phyloP scores from a whole-genome alignment of 2,113 vertebrate genomes.

The Equus quagga region DNA sequence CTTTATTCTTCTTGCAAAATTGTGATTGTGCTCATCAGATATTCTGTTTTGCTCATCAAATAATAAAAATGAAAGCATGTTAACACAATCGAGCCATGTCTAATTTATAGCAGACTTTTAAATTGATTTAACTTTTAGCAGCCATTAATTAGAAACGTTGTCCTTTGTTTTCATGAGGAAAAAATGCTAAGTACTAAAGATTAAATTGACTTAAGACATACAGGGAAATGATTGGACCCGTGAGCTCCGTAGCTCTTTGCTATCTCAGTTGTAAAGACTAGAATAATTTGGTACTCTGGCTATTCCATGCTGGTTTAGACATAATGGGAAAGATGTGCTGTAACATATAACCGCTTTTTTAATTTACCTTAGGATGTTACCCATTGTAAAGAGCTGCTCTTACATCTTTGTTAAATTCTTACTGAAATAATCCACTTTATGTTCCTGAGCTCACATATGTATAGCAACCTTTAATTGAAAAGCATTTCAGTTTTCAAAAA shows the following conservation, averaged over 20 bases:
- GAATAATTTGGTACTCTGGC: neutral
- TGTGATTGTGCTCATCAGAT: neutral
- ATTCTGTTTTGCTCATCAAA: neutral
- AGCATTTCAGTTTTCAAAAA: constrained; percentile 40
- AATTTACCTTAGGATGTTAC: neutral
- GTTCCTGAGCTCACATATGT: neutral
- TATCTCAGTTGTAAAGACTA: neutral
- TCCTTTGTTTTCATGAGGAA: neutral
- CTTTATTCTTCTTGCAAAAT: neutral
- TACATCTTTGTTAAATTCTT: constrained; percentile 33
- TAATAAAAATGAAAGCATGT: neutral
- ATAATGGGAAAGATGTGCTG: neutral
- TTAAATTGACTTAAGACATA: neutral
- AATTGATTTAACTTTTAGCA: neutral
- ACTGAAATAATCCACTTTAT: constrained; percentile 58
- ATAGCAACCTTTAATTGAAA: constrained; percentile 5
- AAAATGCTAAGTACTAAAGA: neutral
- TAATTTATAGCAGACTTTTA: constrained; percentile 3
- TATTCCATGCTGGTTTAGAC: neutral
- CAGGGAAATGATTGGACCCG: neutral
- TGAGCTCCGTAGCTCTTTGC: neutral
- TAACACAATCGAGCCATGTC: neutral
- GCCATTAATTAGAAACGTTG: neutral
- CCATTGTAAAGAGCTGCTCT: neutral
- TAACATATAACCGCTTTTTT: neutral